phyloP scores from a whole-genome alignment of 2,888 invertebrate species.

The Bimastos eiseni region DNA sequence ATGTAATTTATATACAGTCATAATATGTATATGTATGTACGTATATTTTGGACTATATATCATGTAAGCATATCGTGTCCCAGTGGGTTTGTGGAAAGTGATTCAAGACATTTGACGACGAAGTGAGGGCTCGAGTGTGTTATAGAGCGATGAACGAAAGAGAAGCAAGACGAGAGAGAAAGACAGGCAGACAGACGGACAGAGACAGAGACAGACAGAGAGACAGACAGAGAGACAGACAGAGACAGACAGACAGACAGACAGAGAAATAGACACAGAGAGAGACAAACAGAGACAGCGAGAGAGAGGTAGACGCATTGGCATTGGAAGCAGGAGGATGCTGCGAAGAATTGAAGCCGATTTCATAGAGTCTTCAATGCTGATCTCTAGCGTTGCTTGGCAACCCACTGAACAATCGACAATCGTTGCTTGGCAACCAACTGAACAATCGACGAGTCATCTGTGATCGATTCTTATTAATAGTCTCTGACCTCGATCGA shows the following conservation, averaged over 20 bases:
- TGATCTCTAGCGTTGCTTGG: slow-evolving; percentile 13
- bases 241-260: background rate
- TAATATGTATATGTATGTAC: background rate
- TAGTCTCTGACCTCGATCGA: background rate
- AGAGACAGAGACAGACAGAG: background rate
- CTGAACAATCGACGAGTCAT: background rate
- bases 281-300: background rate
- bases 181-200: background rate
- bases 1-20: no score
- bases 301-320: background rate
- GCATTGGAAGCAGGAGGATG: background rate
- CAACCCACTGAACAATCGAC: slow-evolving; percentile 3
- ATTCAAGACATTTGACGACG: background rate
- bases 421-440: no score
- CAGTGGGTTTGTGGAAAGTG: background rate
- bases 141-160: background rate
- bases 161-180: background rate
- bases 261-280: background rate
- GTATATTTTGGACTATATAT: no score
- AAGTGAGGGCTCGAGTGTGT: background rate
- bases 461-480: background rate
- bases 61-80: background rate
- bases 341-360: no score
- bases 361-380: background rate
- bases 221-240: background rate